Percentiles rank a stretch among this genome's conserved stretches.
These are phyloP conservation scores for Oegoconia quadripuncta DNA, from an alignment of 2,888 invertebrate genomes.

Conservation along the genomic window DNA sequence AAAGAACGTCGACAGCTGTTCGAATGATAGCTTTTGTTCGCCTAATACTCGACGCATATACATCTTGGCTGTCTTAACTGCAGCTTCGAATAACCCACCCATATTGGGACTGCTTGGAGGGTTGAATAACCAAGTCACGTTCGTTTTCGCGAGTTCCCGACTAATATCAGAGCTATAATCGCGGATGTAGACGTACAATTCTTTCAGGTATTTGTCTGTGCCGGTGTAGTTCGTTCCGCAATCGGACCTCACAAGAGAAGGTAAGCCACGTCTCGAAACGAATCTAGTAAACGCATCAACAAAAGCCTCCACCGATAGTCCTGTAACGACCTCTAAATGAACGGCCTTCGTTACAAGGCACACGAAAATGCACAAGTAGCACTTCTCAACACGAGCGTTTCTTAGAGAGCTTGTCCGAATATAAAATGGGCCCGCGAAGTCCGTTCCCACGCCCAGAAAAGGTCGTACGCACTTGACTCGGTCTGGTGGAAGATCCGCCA, in stretches of 20 bases:
- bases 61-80: slow-evolving; percentile 4
- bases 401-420: neutral
- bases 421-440: neutral
- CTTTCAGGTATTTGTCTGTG: no score
- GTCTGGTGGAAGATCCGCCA: slow-evolving; percentile 11
- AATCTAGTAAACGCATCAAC: slow-evolving; percentile 13
- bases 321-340: slow-evolving; percentile 15
- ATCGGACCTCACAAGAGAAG: slow-evolving; percentile 12
- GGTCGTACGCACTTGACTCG: slow-evolving; percentile 4
- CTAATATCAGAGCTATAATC: no score
- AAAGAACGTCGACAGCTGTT: slow-evolving; percentile 7
- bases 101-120: slow-evolving; percentile 10
- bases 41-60: slow-evolving; percentile 6
- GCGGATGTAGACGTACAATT: neutral
- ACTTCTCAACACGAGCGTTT: neutral
- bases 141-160: no score
- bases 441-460: slow-evolving; percentile 4
- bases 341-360: slow-evolving; percentile 14
- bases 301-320: slow-evolving; percentile 14
- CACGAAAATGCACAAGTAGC: slow-evolving; percentile 9
- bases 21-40: slow-evolving; percentile 3
- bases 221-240: neutral
- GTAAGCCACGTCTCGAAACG: slow-evolving; percentile 12
- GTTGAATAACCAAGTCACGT: slow-evolving; percentile 10
- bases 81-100: slow-evolving; percentile 9